These are phyloP conservation scores for Choloepus hoffmanni DNA, from an alignment of 2,113 vertebrate species.

Conservation along the genomic window DNA sequence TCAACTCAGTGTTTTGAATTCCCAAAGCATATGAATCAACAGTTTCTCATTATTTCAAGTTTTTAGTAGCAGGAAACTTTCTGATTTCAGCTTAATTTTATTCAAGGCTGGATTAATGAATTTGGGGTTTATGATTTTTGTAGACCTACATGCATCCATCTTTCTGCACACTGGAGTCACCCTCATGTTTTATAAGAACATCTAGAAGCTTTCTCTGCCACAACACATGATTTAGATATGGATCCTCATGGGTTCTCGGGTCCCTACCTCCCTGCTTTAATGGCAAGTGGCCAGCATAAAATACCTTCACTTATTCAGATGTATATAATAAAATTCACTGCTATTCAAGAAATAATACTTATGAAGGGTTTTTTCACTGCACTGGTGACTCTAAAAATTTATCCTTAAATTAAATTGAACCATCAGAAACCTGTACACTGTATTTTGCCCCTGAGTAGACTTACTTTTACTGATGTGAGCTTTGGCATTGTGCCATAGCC, in stretches of 20 bases:
- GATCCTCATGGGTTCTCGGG: neutral
- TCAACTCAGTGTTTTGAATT: constrained; percentile 23
- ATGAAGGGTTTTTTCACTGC: constrained; percentile 2
- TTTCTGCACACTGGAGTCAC: neutral
- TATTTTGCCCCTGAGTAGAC: neutral
- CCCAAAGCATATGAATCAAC: neutral
- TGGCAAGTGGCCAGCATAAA: neutral
- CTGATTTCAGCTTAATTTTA: constrained; percentile 51
- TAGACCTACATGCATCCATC: neutral
- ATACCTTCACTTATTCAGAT: neutral
- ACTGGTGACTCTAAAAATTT: neutral
- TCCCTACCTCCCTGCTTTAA: neutral
- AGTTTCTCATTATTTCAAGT: constrained; percentile 49
- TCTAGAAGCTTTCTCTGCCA: neutral
- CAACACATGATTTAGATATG: neutral
- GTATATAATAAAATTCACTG: neutral
- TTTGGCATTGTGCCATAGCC: neutral
- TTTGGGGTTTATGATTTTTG: neutral
- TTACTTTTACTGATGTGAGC: neutral
- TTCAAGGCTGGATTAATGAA: constrained; percentile 20
- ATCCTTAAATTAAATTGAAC: constrained; percentile 25
- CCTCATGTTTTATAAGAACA: neutral
- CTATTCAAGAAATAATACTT: neutral
- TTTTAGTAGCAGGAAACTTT: constrained; percentile 27
- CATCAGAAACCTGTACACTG: neutral